phyloP scores from a whole-genome alignment of 2,888 invertebrate genomes.

The Resseliella maxima region DNA sequence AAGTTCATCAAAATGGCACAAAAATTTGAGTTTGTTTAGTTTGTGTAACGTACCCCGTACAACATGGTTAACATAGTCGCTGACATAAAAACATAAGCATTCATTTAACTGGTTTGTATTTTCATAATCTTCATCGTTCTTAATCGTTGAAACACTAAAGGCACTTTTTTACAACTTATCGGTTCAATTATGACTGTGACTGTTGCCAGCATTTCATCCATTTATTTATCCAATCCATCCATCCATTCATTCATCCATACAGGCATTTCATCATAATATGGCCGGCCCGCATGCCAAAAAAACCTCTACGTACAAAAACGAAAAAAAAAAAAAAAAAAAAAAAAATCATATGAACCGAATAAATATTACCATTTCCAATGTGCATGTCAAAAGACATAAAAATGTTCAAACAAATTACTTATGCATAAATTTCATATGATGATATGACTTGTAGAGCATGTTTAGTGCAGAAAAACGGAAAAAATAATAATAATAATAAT shows the following conservation, averaged over 20 bases:
- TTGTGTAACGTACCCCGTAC: too few relatives aligned
- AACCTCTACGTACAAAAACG: too few relatives aligned
- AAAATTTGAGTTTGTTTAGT: not conserved
- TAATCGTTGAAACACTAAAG: constrained; percentile 39
- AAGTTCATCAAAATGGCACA: constrained; percentile 26
- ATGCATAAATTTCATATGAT: constrained; percentile 45
- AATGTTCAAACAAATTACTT: constrained; percentile 55
- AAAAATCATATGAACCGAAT: not conserved
- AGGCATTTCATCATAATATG: too few relatives aligned
- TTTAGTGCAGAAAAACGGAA: not conserved
- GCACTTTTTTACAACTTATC: constrained; percentile 34
- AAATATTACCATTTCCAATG: constrained; percentile 32
- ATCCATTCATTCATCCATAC: not conserved
- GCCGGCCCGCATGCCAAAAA: too few relatives aligned
- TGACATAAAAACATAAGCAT: constrained; percentile 29
- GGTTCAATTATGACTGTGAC: constrained; percentile 37
- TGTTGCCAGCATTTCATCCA: not conserved
- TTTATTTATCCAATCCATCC: too few relatives aligned
- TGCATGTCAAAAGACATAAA: constrained; percentile 49
- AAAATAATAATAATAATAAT: too few relatives aligned
- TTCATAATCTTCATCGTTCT: constrained; percentile 35
- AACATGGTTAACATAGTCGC: not conserved
- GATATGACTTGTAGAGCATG: constrained; percentile 36
- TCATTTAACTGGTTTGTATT: not conserved
- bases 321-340: not conserved